Evolutionary conservation across 2,113 vertebrate genomes (phyloP), one percentile per base, ranked within the genome.

Genomic region (Lepisosteus osseus): DNA sequence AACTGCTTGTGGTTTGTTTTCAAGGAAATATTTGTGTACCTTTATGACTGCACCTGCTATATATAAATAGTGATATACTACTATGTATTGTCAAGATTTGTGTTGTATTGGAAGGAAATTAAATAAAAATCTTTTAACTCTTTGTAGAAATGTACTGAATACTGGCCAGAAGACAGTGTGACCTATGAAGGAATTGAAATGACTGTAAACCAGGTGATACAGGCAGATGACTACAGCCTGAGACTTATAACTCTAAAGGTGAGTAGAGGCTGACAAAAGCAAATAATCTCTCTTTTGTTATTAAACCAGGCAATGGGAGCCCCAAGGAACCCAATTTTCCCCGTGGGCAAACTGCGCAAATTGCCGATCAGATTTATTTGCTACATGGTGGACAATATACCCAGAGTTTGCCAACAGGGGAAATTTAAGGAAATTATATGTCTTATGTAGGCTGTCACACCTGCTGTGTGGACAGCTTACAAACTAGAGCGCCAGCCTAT

Each of bases 211-310:
- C 84, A 86, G 74, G 92, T 98, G 81, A 94, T 96, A 70, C 95
- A 97, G 83, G 95, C 95, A 56, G 97, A 98, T 56, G 97, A 98
- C 87, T 98, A 98, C 86, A 95, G 94, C 82, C 89, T 99, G 71
- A 92, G 96, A 83, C 94, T 96, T 83, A 97, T 99, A 85, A 94
- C 93, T 69, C 90, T 99, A 68, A 95, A 95, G 95, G 97, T 98
- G 81, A 94, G 76, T 71, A 40, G n/a, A 7, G 57, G 57, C 57
- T 63, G 57, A 40, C 4, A 54, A 55, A 40, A 45, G 68, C n/a
- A 12, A 70, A 13, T 14, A 47, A 14, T 45, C 51, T 17, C 1
- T 29, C 29, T 29, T 29, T 29, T 29, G 29, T 29, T 29, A 29
- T 29, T 29, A 29, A 29, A 29, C 29, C 29, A 29, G 29, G 29